A percentile compares a stretch with the other conserved stretches of the same genome.
Evolutionary conservation across 1,140 invertebrate species (phyloP).

Genomic region (Dreissena polymorpha): DNA sequence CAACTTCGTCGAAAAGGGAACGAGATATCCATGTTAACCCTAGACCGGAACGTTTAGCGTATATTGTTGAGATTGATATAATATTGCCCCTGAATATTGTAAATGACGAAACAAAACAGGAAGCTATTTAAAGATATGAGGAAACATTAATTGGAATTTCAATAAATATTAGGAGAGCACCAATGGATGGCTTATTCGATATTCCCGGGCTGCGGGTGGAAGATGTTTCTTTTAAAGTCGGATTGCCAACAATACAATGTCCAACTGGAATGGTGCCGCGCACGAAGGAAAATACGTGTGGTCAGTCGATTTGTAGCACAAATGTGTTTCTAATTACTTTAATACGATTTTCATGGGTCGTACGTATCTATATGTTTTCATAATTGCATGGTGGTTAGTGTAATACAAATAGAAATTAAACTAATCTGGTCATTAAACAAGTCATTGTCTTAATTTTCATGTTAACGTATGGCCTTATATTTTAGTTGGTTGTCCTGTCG

Average conservation of each 20-base stretch:
- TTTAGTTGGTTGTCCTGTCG: slow-evolving; percentile 25
- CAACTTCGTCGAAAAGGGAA: neutral
- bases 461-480: neutral
- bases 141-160: neutral
- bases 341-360: too few relatives aligned
- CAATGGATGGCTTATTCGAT: neutral
- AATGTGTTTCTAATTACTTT: too few relatives aligned
- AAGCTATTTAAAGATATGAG: neutral
- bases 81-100: slow-evolving; percentile 7
- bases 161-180: neutral
- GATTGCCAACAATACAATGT: slow-evolving; percentile 6
- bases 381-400: too few relatives aligned
- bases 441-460: too few relatives aligned
- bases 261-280: slow-evolving; percentile 2
- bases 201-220: slow-evolving; percentile 4
- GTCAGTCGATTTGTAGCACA: neutral
- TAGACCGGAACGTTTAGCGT: slow-evolving; percentile 1
- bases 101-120: neutral
- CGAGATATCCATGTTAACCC: neutral
- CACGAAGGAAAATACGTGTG: neutral
- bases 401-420: neutral
- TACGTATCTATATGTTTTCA: too few relatives aligned
- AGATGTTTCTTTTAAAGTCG: neutral
- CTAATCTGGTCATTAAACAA: too few relatives aligned
- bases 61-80: slow-evolving; percentile 4